These are phyloP conservation scores for Synergus umbraculus DNA, from an alignment of 2,888 invertebrate genomes.

Conservation along the genomic window DNA sequence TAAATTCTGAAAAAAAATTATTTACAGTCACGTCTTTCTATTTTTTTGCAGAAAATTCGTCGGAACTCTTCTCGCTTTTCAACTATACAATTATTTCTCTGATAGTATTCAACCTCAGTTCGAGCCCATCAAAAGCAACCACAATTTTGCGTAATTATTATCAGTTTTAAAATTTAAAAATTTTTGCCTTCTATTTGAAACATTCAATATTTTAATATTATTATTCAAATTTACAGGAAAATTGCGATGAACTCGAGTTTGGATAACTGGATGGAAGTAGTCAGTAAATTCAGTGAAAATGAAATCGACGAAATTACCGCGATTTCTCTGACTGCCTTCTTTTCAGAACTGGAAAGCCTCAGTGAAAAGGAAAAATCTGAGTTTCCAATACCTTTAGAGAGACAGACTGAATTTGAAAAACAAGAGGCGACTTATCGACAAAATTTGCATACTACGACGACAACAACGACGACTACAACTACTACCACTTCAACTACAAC, in stretches of 20 bases:
- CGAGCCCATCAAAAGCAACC: conserved; percentile 55
- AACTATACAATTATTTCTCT: conserved; percentile 68
- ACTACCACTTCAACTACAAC: conserved; percentile 55
- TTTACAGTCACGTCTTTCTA: background rate
- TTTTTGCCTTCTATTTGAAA: background rate
- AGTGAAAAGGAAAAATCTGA: conserved; percentile 58
- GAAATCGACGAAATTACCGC: conserved; percentile 59
- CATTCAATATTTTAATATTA: background rate
- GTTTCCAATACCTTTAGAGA: conserved; percentile 48
- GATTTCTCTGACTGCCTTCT: conserved; percentile 62
- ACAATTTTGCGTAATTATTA: conserved; percentile 65
- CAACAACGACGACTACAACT: conserved; percentile 58
- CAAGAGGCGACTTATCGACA: conserved; percentile 60
- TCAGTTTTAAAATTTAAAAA: background rate
- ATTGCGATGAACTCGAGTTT: conserved; percentile 63
- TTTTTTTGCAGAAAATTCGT: conserved; percentile 65
- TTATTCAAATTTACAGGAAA: conserved; percentile 58
- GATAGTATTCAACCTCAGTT: conserved; percentile 63
- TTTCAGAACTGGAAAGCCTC: conserved; percentile 64
- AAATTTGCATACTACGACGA: conserved; percentile 60
- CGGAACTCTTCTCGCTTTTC: conserved; percentile 69
- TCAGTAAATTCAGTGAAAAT: conserved; percentile 57
- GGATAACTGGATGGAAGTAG: conserved; percentile 61
- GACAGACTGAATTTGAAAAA: conserved; percentile 63
- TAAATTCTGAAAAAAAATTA: background rate